These are phyloP conservation scores for Dorcus parallelipipedus DNA, from an alignment of 2,888 invertebrate species.

Conservation along the genomic window DNA sequence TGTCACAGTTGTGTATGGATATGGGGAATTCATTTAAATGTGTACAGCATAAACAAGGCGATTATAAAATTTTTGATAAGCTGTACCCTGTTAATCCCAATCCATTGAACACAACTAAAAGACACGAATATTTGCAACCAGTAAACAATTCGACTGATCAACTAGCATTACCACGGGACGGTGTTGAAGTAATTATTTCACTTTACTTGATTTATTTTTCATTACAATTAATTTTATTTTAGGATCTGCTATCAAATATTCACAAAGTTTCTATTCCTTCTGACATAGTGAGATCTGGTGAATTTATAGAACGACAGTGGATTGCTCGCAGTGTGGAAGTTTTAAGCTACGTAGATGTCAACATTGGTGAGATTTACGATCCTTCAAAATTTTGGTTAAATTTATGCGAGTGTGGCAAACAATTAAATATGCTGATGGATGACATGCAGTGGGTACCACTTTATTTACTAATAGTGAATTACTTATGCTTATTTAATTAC, in stretches of 20 bases:
- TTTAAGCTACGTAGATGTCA: slow-evolving; percentile 42
- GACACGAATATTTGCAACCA: neutral
- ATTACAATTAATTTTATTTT: too few relatives aligned
- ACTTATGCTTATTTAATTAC: neutral
- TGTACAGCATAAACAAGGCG: slow-evolving; percentile 33
- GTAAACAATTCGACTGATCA: neutral
- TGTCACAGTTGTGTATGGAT: slow-evolving; percentile 39
- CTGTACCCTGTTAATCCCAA: slow-evolving; percentile 30
- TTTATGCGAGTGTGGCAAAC: slow-evolving; percentile 37
- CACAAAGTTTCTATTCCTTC: slow-evolving; percentile 9
- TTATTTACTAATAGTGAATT: neutral
- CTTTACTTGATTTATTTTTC: neutral
- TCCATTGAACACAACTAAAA: slow-evolving; percentile 7
- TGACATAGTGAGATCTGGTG: slow-evolving; percentile 19
- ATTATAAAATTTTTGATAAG: slow-evolving; percentile 41
- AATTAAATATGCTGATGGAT: slow-evolving; percentile 53
- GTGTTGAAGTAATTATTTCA: slow-evolving; percentile 14
- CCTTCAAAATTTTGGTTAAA: slow-evolving; percentile 58
- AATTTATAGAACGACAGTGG: slow-evolving; percentile 24
- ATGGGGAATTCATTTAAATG: slow-evolving; percentile 39
- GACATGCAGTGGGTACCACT: slow-evolving; percentile 42
- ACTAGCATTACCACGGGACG: slow-evolving; percentile 17
- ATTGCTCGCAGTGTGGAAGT: slow-evolving; percentile 10
- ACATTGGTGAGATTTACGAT: slow-evolving; percentile 55
- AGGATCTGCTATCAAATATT: neutral